Evolutionary conservation across 2,888 invertebrate genomes (phyloP).

Genomic region (Epinotia ramella): DNA sequence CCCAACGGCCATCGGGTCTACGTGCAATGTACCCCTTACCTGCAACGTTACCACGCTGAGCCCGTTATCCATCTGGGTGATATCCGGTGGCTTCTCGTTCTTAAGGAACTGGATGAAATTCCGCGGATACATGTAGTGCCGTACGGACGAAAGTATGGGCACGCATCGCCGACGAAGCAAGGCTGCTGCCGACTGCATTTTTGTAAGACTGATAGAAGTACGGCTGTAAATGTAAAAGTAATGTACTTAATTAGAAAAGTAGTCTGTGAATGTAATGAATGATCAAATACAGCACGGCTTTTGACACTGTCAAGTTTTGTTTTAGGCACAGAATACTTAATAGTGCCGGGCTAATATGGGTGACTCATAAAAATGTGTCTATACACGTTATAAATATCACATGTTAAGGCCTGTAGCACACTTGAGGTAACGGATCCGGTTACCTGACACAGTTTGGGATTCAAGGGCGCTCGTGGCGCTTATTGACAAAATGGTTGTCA

Average conservation of each 20-base stretch:
- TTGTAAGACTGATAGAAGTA: background rate
- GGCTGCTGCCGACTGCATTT: constrained; percentile 51
- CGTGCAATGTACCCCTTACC: constrained; percentile 28
- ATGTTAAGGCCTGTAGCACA: too few species aligned
- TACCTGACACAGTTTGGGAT: too few species aligned
- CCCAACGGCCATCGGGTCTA: too few species aligned
- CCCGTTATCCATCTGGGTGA: constrained; percentile 92
- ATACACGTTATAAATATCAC: too few species aligned
- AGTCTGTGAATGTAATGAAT: too few species aligned
- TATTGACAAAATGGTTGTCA: too few species aligned
- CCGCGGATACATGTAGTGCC: constrained; percentile 86
- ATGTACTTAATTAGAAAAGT: too few species aligned
- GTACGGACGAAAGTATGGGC: constrained; percentile 76
- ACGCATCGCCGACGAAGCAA: constrained; percentile 47
- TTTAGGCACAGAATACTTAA: too few species aligned
- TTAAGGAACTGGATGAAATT: constrained; percentile 56
- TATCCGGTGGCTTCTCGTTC: constrained; percentile 93
- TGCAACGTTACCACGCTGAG: constrained; percentile 97
- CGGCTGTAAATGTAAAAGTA: background rate
- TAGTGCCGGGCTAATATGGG: too few species aligned
- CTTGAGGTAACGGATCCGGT: too few species aligned
- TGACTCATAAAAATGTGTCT: too few species aligned
- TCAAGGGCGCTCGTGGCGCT: too few species aligned
- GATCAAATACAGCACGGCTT: background rate
- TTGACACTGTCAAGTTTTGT: background rate